A percentile compares a stretch with the other conserved stretches of the same genome.
These are phyloP conservation scores for Ptychobarbus kaznakovi DNA, from an alignment of 2,797 vertebrate genomes.

Conservation along the genomic window DNA sequence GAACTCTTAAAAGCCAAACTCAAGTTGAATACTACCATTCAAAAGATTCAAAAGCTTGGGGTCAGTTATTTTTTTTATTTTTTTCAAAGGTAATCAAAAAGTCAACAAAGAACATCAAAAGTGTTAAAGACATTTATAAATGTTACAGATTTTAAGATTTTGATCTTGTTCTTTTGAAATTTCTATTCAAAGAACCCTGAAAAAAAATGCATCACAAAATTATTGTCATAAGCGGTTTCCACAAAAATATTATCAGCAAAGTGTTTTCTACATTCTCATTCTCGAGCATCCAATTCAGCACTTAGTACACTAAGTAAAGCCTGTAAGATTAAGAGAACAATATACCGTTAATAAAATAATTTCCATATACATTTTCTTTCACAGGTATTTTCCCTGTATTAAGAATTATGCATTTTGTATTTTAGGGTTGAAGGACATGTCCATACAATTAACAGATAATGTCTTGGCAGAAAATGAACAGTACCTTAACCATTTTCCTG, in stretches of 20 bases:
- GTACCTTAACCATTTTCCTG: background rate
- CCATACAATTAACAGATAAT: background rate
- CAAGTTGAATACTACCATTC: background rate
- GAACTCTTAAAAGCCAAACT: background rate
- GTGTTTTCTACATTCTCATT: background rate
- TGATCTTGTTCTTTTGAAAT: background rate
- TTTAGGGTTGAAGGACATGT: background rate
- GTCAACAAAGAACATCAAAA: background rate
- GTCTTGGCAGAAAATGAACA: background rate
- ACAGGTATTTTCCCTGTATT: background rate
- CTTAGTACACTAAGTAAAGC: background rate
- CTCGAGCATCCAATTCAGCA: background rate
- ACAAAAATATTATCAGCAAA: no score
- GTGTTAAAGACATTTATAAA: background rate
- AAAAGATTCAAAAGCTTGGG: background rate
- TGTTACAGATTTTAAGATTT: background rate
- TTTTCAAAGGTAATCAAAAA: background rate
- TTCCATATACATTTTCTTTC: background rate
- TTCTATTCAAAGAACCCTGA: background rate
- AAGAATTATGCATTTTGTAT: background rate
- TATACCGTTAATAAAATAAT: no score
- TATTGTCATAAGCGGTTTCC: background rate
- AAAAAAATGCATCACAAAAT: no score
- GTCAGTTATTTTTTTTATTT: background rate
- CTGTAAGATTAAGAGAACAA: background rate